These are phyloP conservation scores for Nipponia nippon DNA, from an alignment of 2,113 vertebrate species.

Conservation along the genomic window DNA sequence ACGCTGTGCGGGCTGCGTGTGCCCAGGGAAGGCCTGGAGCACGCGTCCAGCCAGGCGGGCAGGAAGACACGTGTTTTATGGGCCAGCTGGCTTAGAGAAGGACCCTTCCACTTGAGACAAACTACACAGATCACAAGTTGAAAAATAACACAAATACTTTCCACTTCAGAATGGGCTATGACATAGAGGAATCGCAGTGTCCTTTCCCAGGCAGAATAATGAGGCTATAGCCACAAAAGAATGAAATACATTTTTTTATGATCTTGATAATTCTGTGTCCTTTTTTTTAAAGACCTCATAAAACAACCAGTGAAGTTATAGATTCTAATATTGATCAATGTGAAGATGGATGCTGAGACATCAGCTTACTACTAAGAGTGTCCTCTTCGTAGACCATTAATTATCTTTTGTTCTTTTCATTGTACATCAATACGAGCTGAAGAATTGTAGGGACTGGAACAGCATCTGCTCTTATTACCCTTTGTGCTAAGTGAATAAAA, in stretches of 20 bases:
- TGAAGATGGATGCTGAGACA: conserved; percentile 32
- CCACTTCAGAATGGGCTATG: neutral
- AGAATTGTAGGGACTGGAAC: neutral
- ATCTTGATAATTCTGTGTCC: conserved; percentile 44
- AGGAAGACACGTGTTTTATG: neutral
- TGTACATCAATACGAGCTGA: neutral
- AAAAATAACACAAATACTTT: neutral
- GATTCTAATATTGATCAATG: conserved; percentile 43
- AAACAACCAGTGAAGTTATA: conserved; percentile 10
- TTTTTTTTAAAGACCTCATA: conserved; percentile 13
- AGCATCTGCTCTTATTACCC: neutral
- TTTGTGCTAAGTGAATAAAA: conserved; percentile 24
- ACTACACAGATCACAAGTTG: neutral
- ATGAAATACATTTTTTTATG: conserved; percentile 52
- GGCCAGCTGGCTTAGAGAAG: neutral
- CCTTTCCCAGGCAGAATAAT: conserved; percentile 6
- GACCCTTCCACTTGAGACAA: neutral
- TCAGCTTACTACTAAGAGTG: neutral
- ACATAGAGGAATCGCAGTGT: neutral
- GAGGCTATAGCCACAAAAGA: neutral
- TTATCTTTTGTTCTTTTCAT: conserved; percentile 52
- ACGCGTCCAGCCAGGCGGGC: neutral
- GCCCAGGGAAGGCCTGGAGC: neutral
- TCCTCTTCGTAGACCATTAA: neutral
- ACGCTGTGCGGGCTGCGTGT: accelerated